These are phyloP conservation scores for Crocidura indochinensis DNA, from an alignment of 2,797 vertebrate genomes.

Conservation along the genomic window DNA sequence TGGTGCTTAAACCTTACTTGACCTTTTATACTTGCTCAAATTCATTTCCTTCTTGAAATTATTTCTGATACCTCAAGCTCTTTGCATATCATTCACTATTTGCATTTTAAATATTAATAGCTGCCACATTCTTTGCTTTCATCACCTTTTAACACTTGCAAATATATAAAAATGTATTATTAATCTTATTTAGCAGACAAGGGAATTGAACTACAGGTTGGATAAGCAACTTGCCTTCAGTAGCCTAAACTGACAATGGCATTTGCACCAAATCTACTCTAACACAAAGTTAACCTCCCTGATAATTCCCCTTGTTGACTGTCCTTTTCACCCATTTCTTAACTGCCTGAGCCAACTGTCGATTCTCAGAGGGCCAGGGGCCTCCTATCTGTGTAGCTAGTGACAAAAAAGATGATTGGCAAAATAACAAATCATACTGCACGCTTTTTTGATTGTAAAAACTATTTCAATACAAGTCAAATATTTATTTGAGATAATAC, in stretches of 20 bases:
- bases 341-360: neutral
- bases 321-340: neutral
- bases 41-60: neutral
- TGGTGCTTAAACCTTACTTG: neutral
- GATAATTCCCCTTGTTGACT: neutral
- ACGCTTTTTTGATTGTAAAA: neutral
- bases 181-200: neutral
- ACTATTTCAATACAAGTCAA: neutral
- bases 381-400: neutral
- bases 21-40: constrained; percentile 10
- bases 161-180: neutral
- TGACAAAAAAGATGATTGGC: neutral
- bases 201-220: neutral
- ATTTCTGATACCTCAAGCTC: neutral
- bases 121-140: too few relatives aligned
- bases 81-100: neutral
- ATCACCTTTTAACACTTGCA: neutral
- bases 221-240: neutral
- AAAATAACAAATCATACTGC: neutral
- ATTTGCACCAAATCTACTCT: neutral
- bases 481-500: neutral
- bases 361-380: neutral
- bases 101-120: neutral
- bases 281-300: neutral
- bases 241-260: neutral